phyloP scores from a whole-genome alignment of 2,113 vertebrate genomes.

The Grallaria varia region DNA sequence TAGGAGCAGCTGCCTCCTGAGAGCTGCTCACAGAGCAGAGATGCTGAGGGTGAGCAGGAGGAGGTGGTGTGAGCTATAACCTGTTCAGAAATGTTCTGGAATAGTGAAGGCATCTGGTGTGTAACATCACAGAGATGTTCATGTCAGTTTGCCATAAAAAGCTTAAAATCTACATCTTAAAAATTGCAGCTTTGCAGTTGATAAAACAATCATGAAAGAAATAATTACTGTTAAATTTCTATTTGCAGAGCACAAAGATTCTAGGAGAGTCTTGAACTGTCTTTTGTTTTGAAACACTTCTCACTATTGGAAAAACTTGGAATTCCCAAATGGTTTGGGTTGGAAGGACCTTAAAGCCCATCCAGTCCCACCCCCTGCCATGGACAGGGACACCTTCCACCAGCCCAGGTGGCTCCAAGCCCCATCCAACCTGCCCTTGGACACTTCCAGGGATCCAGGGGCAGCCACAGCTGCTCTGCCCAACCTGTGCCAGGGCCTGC shows the following conservation, averaged over 20 bases:
- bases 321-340: not conserved
- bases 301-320: not conserved
- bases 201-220: not conserved
- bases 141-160: not conserved
- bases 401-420: rapidly evolving
- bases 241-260: not conserved
- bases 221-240: not conserved
- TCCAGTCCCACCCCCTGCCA: not conserved
- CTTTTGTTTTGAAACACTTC: not conserved
- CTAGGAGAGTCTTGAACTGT: not conserved
- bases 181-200: not conserved
- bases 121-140: not conserved
- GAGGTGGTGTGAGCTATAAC: not conserved
- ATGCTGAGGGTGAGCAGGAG: not conserved
- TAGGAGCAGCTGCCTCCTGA: not conserved
- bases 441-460: not conserved
- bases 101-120: not conserved
- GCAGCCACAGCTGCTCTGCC: not conserved
- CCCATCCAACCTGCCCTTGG: rapidly evolving
- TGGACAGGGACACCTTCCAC: not conserved
- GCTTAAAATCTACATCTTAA: not conserved
- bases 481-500: not conserved
- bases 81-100: not conserved
- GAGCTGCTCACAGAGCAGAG: not conserved
- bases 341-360: not conserved